Conservation (phyloP, 2,113 vertebrate genomes). For the Myanophis thanlyinensis region DNA sequence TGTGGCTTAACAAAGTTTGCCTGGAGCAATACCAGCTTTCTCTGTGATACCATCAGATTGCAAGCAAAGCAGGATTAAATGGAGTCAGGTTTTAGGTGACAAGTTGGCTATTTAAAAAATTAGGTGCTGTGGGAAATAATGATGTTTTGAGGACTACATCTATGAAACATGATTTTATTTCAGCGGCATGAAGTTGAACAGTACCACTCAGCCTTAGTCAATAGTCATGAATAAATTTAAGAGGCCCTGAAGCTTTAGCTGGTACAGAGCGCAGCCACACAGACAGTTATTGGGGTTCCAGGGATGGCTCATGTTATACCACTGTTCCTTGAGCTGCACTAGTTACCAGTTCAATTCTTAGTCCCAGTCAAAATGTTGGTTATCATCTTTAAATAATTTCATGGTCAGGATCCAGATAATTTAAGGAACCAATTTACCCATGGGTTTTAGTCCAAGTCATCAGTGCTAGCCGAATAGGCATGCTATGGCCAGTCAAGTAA, state of each 20-base stretch:
- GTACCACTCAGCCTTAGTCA: background rate
- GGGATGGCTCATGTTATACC: background rate
- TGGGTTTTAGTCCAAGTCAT: background rate
- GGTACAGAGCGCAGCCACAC: background rate
- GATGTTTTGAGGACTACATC: background rate
- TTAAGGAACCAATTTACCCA: background rate
- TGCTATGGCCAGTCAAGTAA: background rate
- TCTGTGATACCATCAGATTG: background rate
- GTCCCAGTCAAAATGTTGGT: background rate
- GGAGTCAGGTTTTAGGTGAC: conserved; percentile 8
- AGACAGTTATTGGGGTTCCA: background rate
- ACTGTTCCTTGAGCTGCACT: background rate
- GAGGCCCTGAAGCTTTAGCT: background rate
- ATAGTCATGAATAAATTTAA: background rate
- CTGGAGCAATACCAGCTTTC: background rate
- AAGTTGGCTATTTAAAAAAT: background rate
- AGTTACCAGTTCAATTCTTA: background rate
- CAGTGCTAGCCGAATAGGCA: background rate
- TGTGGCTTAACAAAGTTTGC: background rate
- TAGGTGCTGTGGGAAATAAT: background rate
- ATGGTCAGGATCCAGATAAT: background rate
- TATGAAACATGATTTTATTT: background rate
- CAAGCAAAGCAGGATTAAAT: conserved; percentile 4
- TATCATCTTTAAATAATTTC: background rate
- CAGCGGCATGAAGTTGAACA: background rate